A percentile compares a stretch with the other conserved stretches of the same genome.
These are phyloP conservation scores for Meloidogyne chitwoodi DNA, from an alignment of 1,140 invertebrate genomes.

Conservation along the genomic window DNA sequence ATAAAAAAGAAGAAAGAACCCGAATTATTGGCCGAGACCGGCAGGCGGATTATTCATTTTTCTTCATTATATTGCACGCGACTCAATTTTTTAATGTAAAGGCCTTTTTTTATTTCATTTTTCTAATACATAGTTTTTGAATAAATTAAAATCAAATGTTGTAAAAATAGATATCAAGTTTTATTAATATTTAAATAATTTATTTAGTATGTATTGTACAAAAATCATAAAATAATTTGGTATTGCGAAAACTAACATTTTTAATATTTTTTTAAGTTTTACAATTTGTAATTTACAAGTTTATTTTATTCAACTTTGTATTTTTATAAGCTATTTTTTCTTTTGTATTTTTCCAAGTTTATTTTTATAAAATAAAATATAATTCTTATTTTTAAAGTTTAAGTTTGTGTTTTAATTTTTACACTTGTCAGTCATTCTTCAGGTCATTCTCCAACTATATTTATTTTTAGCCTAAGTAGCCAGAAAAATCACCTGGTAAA, in stretches of 20 bases:
- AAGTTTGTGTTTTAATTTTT: too few species aligned
- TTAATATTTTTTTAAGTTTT: too few species aligned
- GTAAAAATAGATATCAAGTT: not conserved
- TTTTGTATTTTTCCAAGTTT: not conserved
- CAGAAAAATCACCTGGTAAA: not conserved
- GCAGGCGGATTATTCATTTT: not conserved
- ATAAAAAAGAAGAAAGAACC: not conserved
- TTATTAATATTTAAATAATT: not conserved
- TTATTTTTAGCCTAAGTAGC: not conserved
- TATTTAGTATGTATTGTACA: too few species aligned
- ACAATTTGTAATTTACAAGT: not conserved
- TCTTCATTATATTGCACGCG: not conserved
- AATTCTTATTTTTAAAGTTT: too few species aligned
- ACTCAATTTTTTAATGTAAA: not conserved
- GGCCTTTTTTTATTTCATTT: not conserved
- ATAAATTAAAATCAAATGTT: not conserved
- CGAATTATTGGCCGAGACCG: not conserved
- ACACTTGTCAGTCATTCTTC: not conserved
- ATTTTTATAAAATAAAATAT: not conserved
- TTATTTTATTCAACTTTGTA: not conserved
- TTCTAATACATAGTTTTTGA: not conserved
- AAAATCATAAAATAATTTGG: too few species aligned
- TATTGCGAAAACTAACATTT: too few species aligned
- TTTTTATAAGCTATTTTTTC: not conserved
- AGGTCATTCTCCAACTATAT: not conserved